A percentile compares a stretch with the other conserved stretches of the same genome.
phyloP scores from a whole-genome alignment of 2,888 invertebrate genomes.

The Ophion obscuratus region DNA sequence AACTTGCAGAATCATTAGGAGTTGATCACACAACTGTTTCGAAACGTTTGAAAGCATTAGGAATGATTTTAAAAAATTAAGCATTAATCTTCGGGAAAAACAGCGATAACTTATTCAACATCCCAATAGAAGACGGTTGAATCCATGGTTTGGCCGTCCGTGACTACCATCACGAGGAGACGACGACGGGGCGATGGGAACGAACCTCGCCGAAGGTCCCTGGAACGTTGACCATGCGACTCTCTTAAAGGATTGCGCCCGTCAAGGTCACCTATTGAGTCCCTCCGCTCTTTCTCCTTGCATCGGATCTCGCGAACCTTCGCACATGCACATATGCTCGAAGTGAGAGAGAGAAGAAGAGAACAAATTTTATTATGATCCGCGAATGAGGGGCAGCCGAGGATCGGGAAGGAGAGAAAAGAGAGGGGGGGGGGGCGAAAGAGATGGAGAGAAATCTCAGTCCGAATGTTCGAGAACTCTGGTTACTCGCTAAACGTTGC shows the following conservation, averaged over 20 bases:
- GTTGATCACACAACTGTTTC: too few species aligned
- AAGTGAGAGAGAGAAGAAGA: background rate
- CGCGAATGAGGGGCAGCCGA: constrained; percentile 1
- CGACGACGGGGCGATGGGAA: constrained; percentile 49
- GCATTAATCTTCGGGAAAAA: background rate
- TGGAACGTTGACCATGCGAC: constrained; percentile 82
- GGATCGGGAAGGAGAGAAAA: constrained; percentile 7
- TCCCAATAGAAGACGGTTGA: constrained; percentile 41
- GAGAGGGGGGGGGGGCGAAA: background rate
- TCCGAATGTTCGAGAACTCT: constrained; percentile 34
- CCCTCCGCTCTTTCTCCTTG: constrained; percentile 57
- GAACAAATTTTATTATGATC: constrained; percentile 33
- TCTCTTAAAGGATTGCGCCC: constrained; percentile 78
- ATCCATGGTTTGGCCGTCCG: constrained; percentile 77
- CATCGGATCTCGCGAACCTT: constrained; percentile 45
- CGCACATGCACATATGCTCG: constrained; percentile 43
- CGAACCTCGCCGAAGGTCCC: constrained; percentile 77
- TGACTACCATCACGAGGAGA: constrained; percentile 72
- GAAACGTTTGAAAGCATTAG: too few species aligned
- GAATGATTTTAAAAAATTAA: background rate
- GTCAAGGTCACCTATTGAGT: constrained; percentile 78
- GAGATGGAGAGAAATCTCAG: background rate
- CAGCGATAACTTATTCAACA: background rate
- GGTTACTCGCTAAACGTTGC: constrained; percentile 51
- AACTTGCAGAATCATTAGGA: too few species aligned